Percentiles rank a stretch among this genome's conserved stretches.
Evolutionary conservation across 2,113 vertebrate genomes (phyloP).

Genomic region (Aepyceros melampus): DNA sequence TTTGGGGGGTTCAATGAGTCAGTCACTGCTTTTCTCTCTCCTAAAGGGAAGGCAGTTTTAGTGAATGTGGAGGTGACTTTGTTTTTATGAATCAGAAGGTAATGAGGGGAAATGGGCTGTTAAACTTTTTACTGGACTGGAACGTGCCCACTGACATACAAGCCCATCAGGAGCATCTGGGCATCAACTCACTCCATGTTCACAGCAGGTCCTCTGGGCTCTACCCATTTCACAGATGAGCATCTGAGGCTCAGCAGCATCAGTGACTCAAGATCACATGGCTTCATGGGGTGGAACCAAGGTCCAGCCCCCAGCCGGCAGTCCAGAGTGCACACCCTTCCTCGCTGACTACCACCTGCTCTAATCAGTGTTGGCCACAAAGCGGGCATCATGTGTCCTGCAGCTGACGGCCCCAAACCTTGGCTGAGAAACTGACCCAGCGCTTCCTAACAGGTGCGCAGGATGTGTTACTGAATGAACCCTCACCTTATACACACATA

Average conservation of each 20-base stretch:
- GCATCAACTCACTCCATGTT: background rate
- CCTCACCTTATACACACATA: fast-evolving
- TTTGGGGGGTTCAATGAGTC: slow-evolving; percentile 55
- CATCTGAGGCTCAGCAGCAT: background rate
- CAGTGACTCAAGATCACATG: background rate
- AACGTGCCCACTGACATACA: fast-evolving
- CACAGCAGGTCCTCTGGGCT: background rate
- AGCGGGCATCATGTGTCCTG: fast-evolving
- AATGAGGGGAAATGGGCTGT: background rate
- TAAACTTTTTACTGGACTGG: fast-evolving
- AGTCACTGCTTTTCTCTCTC: slow-evolving; percentile 52
- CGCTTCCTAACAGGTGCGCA: background rate
- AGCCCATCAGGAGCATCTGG: too few species aligned
- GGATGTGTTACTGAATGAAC: background rate
- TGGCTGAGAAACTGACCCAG: too few species aligned
- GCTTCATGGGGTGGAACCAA: too few species aligned
- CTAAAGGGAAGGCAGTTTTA: slow-evolving; percentile 52
- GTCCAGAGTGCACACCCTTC: background rate
- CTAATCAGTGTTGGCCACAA: background rate
- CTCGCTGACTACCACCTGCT: background rate
- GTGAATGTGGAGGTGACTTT: background rate
- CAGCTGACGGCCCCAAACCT: background rate
- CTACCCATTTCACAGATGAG: background rate
- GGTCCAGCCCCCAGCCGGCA: background rate
- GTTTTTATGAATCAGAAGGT: slow-evolving; percentile 21